Percentiles rank a stretch among this genome's conserved stretches.
Conservation (phyloP, 2,113 vertebrate genomes). For the Nesoenas mayeri region DNA sequence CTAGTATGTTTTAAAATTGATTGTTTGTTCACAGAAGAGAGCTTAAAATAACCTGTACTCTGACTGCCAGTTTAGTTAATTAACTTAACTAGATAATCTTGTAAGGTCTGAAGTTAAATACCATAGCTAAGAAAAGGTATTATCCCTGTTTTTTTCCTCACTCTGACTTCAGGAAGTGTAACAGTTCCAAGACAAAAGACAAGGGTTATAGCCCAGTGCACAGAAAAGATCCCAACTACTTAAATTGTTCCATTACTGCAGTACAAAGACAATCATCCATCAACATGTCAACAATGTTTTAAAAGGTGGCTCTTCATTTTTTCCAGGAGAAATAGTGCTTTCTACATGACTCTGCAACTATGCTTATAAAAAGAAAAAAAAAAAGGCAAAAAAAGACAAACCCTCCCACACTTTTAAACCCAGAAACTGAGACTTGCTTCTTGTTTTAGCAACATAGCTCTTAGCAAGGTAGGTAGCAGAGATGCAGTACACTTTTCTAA, state of each 20-base stretch:
- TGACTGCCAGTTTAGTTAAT: conserved; percentile 17
- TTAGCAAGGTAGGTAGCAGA: not conserved
- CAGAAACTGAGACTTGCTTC: not conserved
- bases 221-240: not conserved
- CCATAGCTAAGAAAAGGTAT: not conserved
- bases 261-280: conserved; percentile 18
- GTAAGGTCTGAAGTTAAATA: conserved; percentile 6
- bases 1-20: not conserved
- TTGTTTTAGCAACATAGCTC: not conserved
- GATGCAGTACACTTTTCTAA: not conserved
- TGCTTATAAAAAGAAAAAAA: not conserved
- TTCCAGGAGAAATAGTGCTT: not conserved
- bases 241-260: not conserved
- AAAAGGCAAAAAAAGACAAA: not conserved
- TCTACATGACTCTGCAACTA: not conserved
- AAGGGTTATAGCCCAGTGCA: not conserved
- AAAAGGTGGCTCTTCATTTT: not conserved
- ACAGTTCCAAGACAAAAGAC: not conserved
- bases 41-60: not conserved
- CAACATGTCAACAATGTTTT: conserved; percentile 3
- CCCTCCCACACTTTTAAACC: not conserved
- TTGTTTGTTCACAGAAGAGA: not conserved
- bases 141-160: not conserved
- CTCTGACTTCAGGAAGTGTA: not conserved
- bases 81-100: conserved; percentile 22